Percentiles rank a stretch among this genome's conserved stretches.
phyloP scores from a whole-genome alignment of 1,140 invertebrate genomes.

The Drosophila obscura region DNA sequence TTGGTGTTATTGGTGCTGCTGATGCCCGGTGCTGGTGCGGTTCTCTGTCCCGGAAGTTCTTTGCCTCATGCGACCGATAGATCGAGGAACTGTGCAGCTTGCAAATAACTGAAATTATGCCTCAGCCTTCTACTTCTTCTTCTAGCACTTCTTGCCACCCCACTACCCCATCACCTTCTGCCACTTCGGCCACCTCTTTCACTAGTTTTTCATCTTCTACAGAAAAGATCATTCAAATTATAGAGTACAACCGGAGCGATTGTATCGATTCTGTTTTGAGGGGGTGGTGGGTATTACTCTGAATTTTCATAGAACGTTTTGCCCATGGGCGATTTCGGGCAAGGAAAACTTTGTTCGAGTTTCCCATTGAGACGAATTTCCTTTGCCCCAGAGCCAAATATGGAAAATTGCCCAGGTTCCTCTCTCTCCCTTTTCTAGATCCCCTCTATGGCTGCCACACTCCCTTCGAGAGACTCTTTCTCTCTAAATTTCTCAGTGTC shows the following conservation, averaged over 20 bases:
- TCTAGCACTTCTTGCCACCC: background rate
- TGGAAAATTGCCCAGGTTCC: conserved; percentile 37
- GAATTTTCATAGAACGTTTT: conserved; percentile 32
- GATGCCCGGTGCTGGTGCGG: conserved; percentile 29
- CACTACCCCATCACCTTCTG: conserved; percentile 6
- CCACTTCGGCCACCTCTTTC: conserved; percentile 11
- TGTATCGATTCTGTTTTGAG: background rate
- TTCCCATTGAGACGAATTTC: conserved; percentile 52
- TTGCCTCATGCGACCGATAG: conserved; percentile 69
- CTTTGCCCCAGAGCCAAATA: conserved; percentile 40
- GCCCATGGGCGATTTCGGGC: conserved; percentile 37
- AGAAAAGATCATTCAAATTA: conserved; percentile 37
- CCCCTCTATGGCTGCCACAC: background rate
- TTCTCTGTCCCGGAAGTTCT: conserved; percentile 74
- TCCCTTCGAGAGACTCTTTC: background rate
- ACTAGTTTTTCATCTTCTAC: conserved; percentile 11
- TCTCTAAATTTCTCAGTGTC: background rate
- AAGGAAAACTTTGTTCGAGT: conserved; percentile 16
- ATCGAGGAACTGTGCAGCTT: conserved; percentile 62
- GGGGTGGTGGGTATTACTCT: conserved; percentile 8
- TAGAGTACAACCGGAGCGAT: conserved; percentile 36
- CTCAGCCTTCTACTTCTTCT: conserved; percentile 26
- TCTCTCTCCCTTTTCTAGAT: background rate
- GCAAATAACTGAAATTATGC: conserved; percentile 77
- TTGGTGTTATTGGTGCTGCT: conserved; percentile 13